These are phyloP conservation scores for Oligia fasciuncula DNA, from an alignment of 2,888 invertebrate genomes.

Conservation along the genomic window DNA sequence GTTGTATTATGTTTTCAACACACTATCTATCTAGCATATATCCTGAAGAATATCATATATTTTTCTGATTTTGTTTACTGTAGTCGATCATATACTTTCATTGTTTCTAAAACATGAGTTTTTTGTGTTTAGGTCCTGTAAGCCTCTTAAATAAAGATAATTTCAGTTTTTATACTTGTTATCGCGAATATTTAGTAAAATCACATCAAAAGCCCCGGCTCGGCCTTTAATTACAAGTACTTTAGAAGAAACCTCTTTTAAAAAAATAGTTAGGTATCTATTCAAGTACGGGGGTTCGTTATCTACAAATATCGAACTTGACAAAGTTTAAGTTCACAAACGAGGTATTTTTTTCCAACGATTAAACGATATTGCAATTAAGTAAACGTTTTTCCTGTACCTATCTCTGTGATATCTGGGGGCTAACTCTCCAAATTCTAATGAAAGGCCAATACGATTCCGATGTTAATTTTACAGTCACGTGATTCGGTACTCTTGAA, in stretches of 20 bases:
- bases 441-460: no score
- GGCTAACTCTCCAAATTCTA: no score
- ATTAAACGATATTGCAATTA: slow-evolving; percentile 26
- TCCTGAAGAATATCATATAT: no score
- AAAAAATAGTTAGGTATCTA: slow-evolving; percentile 24
- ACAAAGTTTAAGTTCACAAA: slow-evolving; percentile 26
- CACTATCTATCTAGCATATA: no score
- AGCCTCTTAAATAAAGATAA: not conserved
- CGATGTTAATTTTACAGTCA: no score
- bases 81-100: no score
- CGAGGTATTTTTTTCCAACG: slow-evolving; percentile 38
- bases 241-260: slow-evolving; percentile 11
- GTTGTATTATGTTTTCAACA: no score
- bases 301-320: slow-evolving; percentile 37
- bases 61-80: no score
- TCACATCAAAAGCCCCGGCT: not conserved
- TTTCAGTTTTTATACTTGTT: not conserved
- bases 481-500: no score
- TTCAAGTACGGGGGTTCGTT: slow-evolving; percentile 22
- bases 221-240: slow-evolving; percentile 8
- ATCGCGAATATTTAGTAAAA: not conserved
- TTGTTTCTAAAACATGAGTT: no score
- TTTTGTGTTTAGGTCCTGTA: no score
- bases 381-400: slow-evolving; percentile 46
- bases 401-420: slow-evolving; percentile 7